Evolutionary conservation across 2,113 vertebrate genomes (phyloP), one percentile per base, ranked within the genome.

Genomic region (Pollimyrus isidori): DNA sequence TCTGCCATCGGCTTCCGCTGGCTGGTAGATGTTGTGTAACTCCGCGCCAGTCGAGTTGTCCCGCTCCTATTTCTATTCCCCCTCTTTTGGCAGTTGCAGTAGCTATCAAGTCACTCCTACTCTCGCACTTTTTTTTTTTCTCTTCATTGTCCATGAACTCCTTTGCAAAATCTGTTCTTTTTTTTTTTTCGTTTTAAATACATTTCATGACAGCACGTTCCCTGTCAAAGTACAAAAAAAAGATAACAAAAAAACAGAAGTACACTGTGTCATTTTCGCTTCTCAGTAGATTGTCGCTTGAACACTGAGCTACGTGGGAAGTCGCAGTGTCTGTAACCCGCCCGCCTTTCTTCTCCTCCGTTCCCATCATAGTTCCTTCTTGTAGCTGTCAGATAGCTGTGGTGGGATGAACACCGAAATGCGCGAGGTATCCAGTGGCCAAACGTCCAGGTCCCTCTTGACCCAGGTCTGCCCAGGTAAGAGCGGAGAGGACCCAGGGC

Each of bases 251-350:
- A 35, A 86, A 88, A 69, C 89, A 62, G 89, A 90, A 89, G 53
- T 92, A 93, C 91, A 92, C 91, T 90, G 89, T 92, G 93, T 95
- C 95, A 93, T 89, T 95, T 93, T 94, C 92, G 89, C 94, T 94
- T 95, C 95, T 93, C 94, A 94, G 94, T 95, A 95, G 96, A 96
- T 96, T 96, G 96, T 96, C 95, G 93, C 94, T 94, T 94, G 90
- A 95, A 96, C 94, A 94, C 93, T 93, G 94, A 95, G 95, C 89
- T 94, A 56, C 93, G 89, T 92, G 92, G 93, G 92, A 92, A 94
- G 93, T 92, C 93, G 93, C 85, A 58, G 87, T 91, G 58, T 93
- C 93, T 92, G 94, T 93, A 93, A 93, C 90, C 91, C 90, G 94
- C 94, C 94, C 93, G 42, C 73, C 30, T 84, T 82, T 89, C 80